Evolutionary conservation across 1,140 invertebrate genomes (phyloP), one percentile per base, ranked within the genome.

Genomic region (Phocides pigmalion): DNA sequence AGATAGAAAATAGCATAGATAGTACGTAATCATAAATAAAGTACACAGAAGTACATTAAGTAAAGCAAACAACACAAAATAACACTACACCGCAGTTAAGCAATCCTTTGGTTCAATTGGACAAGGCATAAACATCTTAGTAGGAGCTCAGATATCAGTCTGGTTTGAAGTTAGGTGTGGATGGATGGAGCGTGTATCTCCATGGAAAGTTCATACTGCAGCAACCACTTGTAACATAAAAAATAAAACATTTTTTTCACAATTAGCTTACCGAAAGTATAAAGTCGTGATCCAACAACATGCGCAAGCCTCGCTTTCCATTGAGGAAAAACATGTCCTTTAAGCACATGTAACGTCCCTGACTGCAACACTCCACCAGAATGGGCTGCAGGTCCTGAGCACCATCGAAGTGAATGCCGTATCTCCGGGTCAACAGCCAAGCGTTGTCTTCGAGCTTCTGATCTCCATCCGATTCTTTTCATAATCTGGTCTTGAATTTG

Each of bases 301-400:
- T 94, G 92, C 4, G 94, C 88, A 5, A 92, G 88, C 59, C 94
- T 85, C 41, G 92, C 90, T 76, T 94, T 94, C 94, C 94, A 95
- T 79, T 95, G 94, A 6, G 94, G 94, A 75, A 95, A 94, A 51
- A 95, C 94, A 62, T 95, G 92, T 35, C 94, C 94, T 79, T 95
- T 95, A 37, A 95, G 81, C 15, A 95, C 90, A 15, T 93, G 85
- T n/a, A 93, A 86, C 47, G 93, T 93, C 1, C 94, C 94, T 56
- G 93, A 93, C 67, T 92, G 86, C 25, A 91, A 91, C 64, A 93
- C 92, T 17, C 92, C 93, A 16, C 82, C 79, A 9, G 78, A 75
- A 11, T 81, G 70, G 2, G 79, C 81, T n/a, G 93, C 87, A 11
- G 94, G 94, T 15, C 94, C 94, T 19, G 93, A 86, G 71, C 94